Base-by-base conservation (phyloP, 2,797 vertebrate genomes). In the Triplophysa yarkandensis region DNA sequence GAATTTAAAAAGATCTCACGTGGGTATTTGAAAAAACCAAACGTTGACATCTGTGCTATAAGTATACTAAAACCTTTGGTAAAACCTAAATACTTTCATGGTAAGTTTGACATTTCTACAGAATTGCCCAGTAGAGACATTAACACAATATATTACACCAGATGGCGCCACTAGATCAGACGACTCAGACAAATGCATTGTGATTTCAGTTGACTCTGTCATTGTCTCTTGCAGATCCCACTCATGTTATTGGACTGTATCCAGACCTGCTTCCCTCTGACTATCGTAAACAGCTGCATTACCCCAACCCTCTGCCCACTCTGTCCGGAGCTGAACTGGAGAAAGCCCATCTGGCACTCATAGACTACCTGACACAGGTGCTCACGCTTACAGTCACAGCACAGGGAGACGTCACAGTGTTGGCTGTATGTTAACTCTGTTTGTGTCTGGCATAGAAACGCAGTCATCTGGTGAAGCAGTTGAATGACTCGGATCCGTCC, bases 321-420 rank as follows among this genome's bases (percentile, higher is more conserved):
- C 91, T 99, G 30, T 97, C 96, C 0, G 95, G 93, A 60, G 94
- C 94, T 4, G 98, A 99, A 80, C 85, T 99, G 87, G 97, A 99
- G 86, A 98, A 94, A 85, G 97, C 96, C 62, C 96, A 98, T 65
- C 91, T 98, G n/a, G 97, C 97, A 55, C 94, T 99, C n/a, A 99
- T 99, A 58, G 97, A 99, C 89, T 99, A 99, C 88, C 87, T 99
- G 84, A 98, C 97, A 2, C 97, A 98, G 93, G 98, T 95, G 39
- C 52, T n/a, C 48, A 39, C 14, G 41, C 41, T 43, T 8, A n/a
- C n/a, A 39, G 43, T 44, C 14, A 44, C 2, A 19, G 6, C 4
- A 39, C 4, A 8, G 25, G 2, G 17, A 54, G 52, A 54, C 8
- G 25, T 48, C 39, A 50, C 16, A 41, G 25, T 32, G 2, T 6